Evolutionary conservation across 2,797 vertebrate species (phyloP), one percentile per base, ranked within the genome.

Genomic region (Crotalus adamanteus): DNA sequence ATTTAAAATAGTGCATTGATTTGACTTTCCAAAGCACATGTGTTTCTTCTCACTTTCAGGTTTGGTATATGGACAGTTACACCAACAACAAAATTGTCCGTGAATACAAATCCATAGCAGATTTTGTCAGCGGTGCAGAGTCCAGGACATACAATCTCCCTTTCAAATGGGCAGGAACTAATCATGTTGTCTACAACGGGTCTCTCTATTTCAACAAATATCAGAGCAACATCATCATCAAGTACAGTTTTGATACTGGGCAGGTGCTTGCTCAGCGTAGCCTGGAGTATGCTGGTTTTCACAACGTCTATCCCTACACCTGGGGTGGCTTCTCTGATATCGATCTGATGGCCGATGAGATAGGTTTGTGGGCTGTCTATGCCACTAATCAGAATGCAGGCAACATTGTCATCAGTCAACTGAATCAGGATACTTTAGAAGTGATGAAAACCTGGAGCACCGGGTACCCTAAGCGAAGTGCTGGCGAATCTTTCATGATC

Each of bases 1-100:
- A 57, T 91, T 86, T n/a, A 69, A 83, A 57, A 6, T 3, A 2
- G 22, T 63, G 61, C 4, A 18, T 90, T 31, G 28, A 59, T 90
- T 65, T 87, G 61, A 55, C 53, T 18, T 87, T 31, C 16, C 5
- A 47, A 60, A 89, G 90, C 57, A 63, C 57, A 11, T 20, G 92
- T 53, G 51, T 94, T 92, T 89, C 91, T 61, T 91, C 53, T 95
- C 91, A 87, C 95, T 94, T 95, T 88, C 95, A 99, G 99, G 98
- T 99, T 87, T 99, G 99, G 99, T 99, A 99, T 92, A 99, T 99
- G 99, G 99, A 99, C 95, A 98, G 99, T 93, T 99, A 99, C 94
- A 99, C 98, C 91, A 99, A 99, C 98, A 99, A 99, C 97, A 99
- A 99, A 97, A 98, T 99, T 42, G 99, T 99, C 42, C 98, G 98